phyloP scores from a whole-genome alignment of 2,888 invertebrate species.

The Epicampocera succincta region DNA sequence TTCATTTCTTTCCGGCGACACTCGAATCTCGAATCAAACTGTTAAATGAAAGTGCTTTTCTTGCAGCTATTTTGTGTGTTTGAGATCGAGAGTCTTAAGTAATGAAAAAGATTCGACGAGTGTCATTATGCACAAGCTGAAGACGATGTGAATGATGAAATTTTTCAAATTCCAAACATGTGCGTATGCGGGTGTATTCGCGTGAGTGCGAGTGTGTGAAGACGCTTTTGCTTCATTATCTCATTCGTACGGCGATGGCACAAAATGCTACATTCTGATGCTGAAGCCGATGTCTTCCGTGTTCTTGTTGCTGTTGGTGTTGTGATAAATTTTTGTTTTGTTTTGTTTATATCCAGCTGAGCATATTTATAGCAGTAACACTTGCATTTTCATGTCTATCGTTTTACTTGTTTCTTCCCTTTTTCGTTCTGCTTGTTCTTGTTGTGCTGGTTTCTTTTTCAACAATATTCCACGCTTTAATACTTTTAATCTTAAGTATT shows the following conservation, averaged over 20 bases:
- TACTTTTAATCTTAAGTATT: constrained; percentile 56
- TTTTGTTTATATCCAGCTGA: constrained; percentile 30
- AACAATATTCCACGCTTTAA: constrained; percentile 47
- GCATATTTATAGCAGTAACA: constrained; percentile 12
- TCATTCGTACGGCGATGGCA: constrained; percentile 4
- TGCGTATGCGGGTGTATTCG: constrained; percentile 4
- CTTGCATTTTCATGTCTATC: constrained; percentile 34
- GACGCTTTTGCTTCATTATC: constrained; percentile 32
- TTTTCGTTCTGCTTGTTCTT: too few species aligned
- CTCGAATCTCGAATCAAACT: constrained; percentile 45
- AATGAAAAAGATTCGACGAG: constrained; percentile 20
- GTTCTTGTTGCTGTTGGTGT: constrained; percentile 27
- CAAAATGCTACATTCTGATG: constrained; percentile 17
- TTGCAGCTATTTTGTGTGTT: background rate
- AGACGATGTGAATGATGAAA: background rate
- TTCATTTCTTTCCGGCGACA: background rate
- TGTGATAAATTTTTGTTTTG: constrained; percentile 24
- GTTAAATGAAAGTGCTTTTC: constrained; percentile 38
- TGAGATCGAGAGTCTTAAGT: constrained; percentile 26
- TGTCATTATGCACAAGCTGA: background rate
- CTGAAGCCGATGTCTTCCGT: constrained; percentile 9
- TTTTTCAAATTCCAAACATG: background rate
- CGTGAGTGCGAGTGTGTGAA: background rate
- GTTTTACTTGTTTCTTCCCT: background rate
- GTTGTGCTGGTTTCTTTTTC: too few species aligned